These are phyloP conservation scores for Cyanoramphus novaezelandiae DNA, from an alignment of 2,113 vertebrate species.

Conservation along the genomic window DNA sequence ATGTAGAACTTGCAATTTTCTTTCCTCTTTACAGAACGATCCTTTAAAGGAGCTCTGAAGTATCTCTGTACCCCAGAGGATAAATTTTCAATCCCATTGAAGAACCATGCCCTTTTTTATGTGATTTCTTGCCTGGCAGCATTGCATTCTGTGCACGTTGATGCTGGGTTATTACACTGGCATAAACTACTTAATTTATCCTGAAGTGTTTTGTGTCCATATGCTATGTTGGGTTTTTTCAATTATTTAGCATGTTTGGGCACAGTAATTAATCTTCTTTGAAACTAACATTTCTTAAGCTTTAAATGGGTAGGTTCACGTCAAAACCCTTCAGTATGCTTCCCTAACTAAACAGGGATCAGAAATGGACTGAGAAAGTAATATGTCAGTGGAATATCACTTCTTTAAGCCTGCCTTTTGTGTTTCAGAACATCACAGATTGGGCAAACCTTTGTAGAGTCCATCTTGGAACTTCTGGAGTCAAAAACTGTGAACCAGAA, in stretches of 20 bases:
- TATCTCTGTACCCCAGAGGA: neutral
- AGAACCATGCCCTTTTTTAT: neutral
- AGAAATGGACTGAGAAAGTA: neutral
- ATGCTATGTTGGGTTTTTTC: neutral
- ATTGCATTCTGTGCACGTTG: neutral
- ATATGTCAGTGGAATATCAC: neutral
- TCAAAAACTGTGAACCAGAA: neutral
- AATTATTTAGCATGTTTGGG: neutral
- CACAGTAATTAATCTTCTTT: neutral
- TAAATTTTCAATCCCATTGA: neutral
- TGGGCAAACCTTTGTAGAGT: neutral
- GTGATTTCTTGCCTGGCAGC: neutral
- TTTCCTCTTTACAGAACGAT: neutral
- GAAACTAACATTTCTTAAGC: neutral
- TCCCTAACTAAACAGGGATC: neutral
- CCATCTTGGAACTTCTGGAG: neutral
- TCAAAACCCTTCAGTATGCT: neutral
- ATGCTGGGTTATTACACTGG: neutral
- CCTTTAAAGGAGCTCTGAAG: conserved; percentile 36
- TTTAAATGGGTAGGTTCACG: neutral
- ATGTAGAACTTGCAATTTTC: neutral
- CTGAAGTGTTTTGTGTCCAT: neutral
- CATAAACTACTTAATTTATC: conserved; percentile 14
- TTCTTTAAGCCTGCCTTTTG: neutral
- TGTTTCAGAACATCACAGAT: neutral